Evolutionary conservation across 2,797 vertebrate genomes (phyloP).

Genomic region (Dicrostonyx torquatus): DNA sequence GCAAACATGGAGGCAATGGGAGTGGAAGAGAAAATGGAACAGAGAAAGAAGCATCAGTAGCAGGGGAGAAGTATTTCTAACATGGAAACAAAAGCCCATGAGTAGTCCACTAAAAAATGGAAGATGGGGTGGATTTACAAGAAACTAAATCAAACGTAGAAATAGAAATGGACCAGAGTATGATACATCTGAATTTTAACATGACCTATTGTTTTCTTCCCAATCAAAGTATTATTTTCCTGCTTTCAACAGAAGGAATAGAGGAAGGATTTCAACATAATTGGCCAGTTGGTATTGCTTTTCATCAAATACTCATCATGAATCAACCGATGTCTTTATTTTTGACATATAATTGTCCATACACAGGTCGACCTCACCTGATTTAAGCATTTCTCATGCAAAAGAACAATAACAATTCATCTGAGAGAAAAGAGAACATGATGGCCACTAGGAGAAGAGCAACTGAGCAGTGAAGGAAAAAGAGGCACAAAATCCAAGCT

Average conservation of each 20-base stretch:
- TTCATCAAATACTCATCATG: background rate
- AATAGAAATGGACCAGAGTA: background rate
- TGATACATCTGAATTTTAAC: background rate
- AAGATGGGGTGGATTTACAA: background rate
- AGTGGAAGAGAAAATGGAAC: background rate
- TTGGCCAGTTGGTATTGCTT: background rate
- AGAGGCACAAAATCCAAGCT: background rate
- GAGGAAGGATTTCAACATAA: background rate
- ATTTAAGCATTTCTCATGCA: background rate
- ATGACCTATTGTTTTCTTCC: background rate
- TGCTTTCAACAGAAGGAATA: background rate
- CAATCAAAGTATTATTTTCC: background rate
- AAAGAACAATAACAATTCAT: background rate
- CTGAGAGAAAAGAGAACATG: background rate
- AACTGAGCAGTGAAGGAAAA: background rate
- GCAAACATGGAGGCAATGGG: rapidly evolving
- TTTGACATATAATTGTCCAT: background rate
- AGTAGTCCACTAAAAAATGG: background rate
- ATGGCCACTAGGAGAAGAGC: background rate
- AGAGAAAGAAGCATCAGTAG: background rate
- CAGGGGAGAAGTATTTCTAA: background rate
- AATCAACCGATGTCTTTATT: background rate
- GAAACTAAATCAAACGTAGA: background rate
- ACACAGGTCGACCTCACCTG: background rate
- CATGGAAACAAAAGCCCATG: too few species aligned